Conservation (phyloP, 2,888 invertebrate genomes). For the Callinectes sapidus region DNA sequence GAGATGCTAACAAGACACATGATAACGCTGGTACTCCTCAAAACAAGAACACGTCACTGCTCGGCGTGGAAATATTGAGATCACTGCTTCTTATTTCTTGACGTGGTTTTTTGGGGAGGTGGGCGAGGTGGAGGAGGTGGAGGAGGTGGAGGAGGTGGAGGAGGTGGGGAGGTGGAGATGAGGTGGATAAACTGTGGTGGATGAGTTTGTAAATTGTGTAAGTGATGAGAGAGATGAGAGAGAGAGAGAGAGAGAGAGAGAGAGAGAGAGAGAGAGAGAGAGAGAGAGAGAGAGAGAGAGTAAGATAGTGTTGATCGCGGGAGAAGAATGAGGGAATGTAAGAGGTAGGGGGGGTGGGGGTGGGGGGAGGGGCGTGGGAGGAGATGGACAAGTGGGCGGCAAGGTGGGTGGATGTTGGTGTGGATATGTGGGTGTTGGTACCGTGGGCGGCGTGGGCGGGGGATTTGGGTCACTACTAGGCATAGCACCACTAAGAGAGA, state of each 20-base stretch:
- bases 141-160: neutral
- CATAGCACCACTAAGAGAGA: neutral
- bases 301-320: neutral
- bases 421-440: neutral
- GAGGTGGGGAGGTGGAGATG: neutral
- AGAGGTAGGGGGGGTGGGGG: neutral
- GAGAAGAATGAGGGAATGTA: neutral
- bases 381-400: neutral
- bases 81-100: neutral
- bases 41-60: neutral
- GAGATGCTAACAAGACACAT: neutral
- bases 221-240: neutral
- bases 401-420: neutral
- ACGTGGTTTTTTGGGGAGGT: neutral
- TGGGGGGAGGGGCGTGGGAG: neutral
- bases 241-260: conserved; percentile 14
- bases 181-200: neutral
- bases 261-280: conserved; percentile 1
- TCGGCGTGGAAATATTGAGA: neutral
- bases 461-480: neutral
- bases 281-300: conserved; percentile 16
- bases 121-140: neutral
- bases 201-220: neutral
- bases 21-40: neutral
- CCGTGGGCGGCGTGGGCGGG: neutral